Percentiles rank a stretch among this genome's conserved stretches.
phyloP scores from a whole-genome alignment of 2,797 vertebrate species.

The Semaprochilodus insignis region DNA sequence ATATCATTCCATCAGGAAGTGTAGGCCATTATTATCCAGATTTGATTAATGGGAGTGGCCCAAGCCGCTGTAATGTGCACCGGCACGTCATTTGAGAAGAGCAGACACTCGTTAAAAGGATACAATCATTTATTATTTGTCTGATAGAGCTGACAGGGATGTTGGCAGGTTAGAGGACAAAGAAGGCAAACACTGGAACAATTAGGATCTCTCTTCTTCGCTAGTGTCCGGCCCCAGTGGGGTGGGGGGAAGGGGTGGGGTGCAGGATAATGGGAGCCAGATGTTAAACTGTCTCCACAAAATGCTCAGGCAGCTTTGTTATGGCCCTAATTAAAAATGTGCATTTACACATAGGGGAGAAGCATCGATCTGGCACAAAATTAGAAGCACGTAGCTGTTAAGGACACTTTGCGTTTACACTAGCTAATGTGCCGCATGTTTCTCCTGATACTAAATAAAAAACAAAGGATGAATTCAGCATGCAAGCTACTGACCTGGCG shows the following conservation, averaged over 20 bases:
- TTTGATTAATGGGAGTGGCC: constrained; percentile 47
- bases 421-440: not conserved
- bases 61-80: constrained; percentile 41
- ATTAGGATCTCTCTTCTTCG: constrained; percentile 17
- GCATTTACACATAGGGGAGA: not conserved
- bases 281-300: constrained; percentile 19
- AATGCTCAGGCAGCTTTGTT: constrained; percentile 3
- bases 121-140: constrained; percentile 54
- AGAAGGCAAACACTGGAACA: constrained; percentile 40
- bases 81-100: constrained; percentile 38
- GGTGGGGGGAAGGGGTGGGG: not conserved
- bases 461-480: too few relatives aligned
- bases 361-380: not conserved
- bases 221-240: constrained; percentile 3
- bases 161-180: constrained; percentile 53
- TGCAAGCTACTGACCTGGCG: too few relatives aligned
- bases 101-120: constrained; percentile 42
- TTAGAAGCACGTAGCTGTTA: not conserved
- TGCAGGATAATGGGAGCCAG: constrained; percentile 34
- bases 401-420: not conserved
- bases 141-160: constrained; percentile 20
- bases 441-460: too few relatives aligned
- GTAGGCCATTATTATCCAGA: constrained; percentile 26
- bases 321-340: not conserved
- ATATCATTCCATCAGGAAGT: constrained; percentile 21